Percentiles rank a stretch among this genome's conserved stretches.
These are phyloP conservation scores for Epinephelus awoara DNA, from an alignment of 2,797 vertebrate genomes.

Conservation along the genomic window DNA sequence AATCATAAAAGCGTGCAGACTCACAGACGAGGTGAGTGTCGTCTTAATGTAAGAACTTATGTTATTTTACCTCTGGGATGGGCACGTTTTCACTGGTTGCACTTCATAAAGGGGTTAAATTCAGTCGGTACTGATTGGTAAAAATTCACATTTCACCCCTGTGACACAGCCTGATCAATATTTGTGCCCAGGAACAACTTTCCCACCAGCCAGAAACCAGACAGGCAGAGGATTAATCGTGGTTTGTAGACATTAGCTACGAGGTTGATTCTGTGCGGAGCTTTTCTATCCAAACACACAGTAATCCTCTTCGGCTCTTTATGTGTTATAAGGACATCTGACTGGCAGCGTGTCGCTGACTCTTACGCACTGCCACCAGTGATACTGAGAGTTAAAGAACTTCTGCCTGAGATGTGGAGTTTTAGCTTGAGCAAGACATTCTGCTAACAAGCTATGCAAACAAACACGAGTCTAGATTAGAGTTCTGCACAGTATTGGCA, in stretches of 20 bases:
- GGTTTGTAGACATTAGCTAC: conserved; percentile 27
- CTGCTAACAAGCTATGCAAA: background rate
- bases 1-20: conserved; percentile 41
- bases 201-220: conserved; percentile 2
- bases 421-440: no score
- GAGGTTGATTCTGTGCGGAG: conserved; percentile 10
- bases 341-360: background rate
- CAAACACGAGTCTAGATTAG: background rate
- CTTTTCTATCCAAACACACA: conserved; percentile 22
- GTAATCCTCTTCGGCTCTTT: conserved; percentile 4
- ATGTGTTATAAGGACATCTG: background rate
- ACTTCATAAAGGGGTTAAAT: background rate
- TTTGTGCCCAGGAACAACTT: background rate
- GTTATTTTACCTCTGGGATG: background rate
- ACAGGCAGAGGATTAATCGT: background rate
- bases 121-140: background rate
- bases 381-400: background rate
- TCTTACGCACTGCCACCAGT: background rate
- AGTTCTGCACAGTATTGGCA: background rate
- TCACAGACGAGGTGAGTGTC: conserved; percentile 54
- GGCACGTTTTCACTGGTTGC: background rate
- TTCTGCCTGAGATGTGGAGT: background rate
- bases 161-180: conserved; percentile 10
- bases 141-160: background rate
- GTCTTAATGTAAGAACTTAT: background rate